phyloP scores from a whole-genome alignment of 2,797 vertebrate species.

The Lutjanus campechanus region DNA sequence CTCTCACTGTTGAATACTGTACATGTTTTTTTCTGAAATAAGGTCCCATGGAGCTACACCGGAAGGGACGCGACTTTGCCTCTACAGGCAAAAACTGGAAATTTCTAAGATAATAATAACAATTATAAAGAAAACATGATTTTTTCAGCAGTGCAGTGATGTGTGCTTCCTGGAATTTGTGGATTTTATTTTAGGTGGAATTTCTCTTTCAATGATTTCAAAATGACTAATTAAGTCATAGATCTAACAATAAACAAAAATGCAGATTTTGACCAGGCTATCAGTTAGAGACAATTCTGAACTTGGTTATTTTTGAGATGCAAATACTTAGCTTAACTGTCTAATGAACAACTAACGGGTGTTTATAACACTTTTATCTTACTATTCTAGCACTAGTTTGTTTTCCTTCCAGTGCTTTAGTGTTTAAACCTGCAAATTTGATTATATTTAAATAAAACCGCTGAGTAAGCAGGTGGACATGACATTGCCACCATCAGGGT shows the following conservation, averaged over 20 bases:
- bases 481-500: background rate
- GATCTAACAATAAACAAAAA: background rate
- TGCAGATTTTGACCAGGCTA: too few species aligned
- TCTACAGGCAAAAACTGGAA: too few species aligned
- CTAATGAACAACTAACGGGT: background rate
- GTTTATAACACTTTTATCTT: background rate
- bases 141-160: background rate
- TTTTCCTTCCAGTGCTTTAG: background rate
- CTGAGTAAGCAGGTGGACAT: too few species aligned
- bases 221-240: background rate
- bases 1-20: too few species aligned
- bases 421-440: background rate
- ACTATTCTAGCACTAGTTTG: background rate
- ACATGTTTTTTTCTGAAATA: too few species aligned
- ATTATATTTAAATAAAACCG: background rate
- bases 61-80: too few species aligned
- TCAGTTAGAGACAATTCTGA: background rate
- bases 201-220: too few species aligned
- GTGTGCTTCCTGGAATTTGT: too few species aligned
- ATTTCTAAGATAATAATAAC: too few species aligned
- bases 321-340: background rate
- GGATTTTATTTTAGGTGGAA: background rate
- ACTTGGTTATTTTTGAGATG: background rate
- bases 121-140: background rate
- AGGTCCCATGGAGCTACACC: too few species aligned